Evolutionary conservation across 2,888 invertebrate species (phyloP), one percentile per base, ranked within the genome.

Genomic region (Limnephilus auricula): DNA sequence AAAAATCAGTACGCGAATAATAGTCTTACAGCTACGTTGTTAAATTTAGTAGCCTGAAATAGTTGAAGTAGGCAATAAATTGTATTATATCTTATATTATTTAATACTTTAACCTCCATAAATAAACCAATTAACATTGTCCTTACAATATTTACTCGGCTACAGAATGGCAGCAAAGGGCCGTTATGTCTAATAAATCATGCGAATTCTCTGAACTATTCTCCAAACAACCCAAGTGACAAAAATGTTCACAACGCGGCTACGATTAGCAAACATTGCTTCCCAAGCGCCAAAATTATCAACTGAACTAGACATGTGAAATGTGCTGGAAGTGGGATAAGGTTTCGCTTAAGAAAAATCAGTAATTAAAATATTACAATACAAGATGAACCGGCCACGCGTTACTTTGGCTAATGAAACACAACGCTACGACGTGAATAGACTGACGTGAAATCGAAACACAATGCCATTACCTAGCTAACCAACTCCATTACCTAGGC

Each of bases 171-270:
- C 65, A 65, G 25, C 25, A 65, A 65, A 65, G n/a, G 65, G 25
- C 65, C 65, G 65, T 65, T 65, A n/a, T 85, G n/a, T 40, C 45
- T n/a, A 10, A 40, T 85, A 85, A 85, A 85, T 85, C 45, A 40
- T 25, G 18, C 13, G 34, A 34, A 34, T 82, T 18, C 82, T n/a
- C 13, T n/a, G 30, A 18, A n/a, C 30, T 82, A 37, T 82, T 40
- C 45, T 37, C 30, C n/a, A 40, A 40, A 85, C 40, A 45, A 40
- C 30, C 45, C 45, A 15, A 65, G 65, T 65, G 30, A 34, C 85
- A 45, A 85, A 85, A 45, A 34, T 40, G 85, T 85, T 65, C 65
- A 65, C 65, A 65, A 25, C 25, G n/a, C 2, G 9, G 34, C 18
- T 6, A 2, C 34, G 82, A 82, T 82, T 34, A 82, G 32, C 37